Evolutionary conservation across 1,140 invertebrate genomes (phyloP).

Genomic region (Bombus confusus): DNA sequence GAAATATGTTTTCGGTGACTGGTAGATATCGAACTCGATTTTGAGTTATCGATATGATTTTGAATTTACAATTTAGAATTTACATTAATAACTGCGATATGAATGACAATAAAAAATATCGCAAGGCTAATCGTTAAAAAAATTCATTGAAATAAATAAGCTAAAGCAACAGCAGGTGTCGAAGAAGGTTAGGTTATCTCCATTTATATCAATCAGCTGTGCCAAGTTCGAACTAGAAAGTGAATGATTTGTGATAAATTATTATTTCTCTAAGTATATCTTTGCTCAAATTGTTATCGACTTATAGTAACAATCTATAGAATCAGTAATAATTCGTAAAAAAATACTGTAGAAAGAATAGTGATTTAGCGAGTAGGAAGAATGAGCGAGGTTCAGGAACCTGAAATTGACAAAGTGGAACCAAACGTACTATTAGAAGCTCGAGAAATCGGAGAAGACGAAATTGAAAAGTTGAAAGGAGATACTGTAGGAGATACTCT

Average conservation of each 20-base stretch:
- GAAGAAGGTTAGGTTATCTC: constrained; percentile 9
- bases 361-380: background rate
- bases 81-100: no score
- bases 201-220: constrained; percentile 2
- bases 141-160: background rate
- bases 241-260: background rate
- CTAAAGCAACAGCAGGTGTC: no score
- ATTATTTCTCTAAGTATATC: background rate
- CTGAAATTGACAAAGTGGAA: constrained; percentile 13
- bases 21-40: background rate
- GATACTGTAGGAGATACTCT: constrained; percentile 89
- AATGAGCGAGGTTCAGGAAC: constrained; percentile 15
- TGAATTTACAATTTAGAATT: background rate
- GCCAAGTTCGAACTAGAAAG: background rate
- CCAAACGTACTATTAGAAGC: constrained; percentile 62
- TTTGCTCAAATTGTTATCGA: background rate
- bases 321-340: background rate
- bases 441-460: constrained; percentile 78
- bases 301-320: background rate
- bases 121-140: no score
- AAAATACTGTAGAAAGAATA: background rate
- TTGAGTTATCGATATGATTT: background rate
- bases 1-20: background rate
- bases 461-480: constrained; percentile 84
- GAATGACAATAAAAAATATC: background rate